Conservation (phyloP, 2,797 vertebrate species). For the Anisognathus igniventris region DNA sequence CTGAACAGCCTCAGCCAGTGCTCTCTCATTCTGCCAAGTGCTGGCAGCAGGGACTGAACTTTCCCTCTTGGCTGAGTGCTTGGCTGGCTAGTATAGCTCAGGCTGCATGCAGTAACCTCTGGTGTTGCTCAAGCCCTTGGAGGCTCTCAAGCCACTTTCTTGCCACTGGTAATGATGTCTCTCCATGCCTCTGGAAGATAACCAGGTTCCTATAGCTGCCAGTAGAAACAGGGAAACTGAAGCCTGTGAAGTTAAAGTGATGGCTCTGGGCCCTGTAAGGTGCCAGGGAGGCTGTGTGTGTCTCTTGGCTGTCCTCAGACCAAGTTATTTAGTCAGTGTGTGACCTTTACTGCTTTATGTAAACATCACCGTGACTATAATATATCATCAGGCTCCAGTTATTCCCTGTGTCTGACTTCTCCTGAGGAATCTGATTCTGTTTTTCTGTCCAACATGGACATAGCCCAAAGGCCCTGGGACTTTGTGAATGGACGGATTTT, state of each 20-base stretch:
- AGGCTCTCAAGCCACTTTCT: background rate
- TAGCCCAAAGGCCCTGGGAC: background rate
- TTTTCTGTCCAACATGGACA: background rate
- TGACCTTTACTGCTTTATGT: background rate
- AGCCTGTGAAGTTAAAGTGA: rapidly evolving
- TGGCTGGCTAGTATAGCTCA: background rate
- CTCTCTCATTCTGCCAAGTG: background rate
- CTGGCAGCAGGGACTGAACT: background rate
- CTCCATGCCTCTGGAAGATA: background rate
- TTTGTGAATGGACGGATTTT: background rate
- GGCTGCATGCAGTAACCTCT: background rate
- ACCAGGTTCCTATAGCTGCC: background rate
- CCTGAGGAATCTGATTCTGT: background rate
- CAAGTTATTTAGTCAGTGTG: background rate
- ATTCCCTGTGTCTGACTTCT: background rate
- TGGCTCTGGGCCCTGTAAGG: background rate
- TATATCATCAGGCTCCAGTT: background rate
- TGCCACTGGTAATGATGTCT: background rate
- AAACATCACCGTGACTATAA: background rate
- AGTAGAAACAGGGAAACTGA: background rate
- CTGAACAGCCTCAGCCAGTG: background rate
- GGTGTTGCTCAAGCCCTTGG: background rate
- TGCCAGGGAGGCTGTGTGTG: background rate
- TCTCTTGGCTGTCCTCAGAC: conserved; percentile 13
- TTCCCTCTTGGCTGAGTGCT: background rate